Percentiles rank a stretch among this genome's conserved stretches.
Conservation (phyloP, 2,113 vertebrate genomes). For the Atrichornis clamosus region DNA sequence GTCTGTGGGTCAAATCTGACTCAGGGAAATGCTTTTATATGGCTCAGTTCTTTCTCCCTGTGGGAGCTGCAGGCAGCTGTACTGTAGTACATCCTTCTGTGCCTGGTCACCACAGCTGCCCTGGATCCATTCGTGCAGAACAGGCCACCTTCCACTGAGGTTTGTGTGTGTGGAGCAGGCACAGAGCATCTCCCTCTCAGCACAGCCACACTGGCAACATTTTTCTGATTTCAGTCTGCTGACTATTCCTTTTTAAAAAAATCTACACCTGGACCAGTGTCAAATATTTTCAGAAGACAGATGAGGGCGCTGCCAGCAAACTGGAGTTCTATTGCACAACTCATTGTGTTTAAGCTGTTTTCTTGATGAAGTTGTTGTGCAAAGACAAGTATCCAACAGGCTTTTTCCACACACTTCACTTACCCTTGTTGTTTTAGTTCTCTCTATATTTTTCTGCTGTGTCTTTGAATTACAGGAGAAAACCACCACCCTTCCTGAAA, state of each 20-base stretch:
- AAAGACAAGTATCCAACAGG: not conserved
- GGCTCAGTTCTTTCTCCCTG: not conserved
- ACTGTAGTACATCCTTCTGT: not conserved
- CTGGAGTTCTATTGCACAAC: not conserved
- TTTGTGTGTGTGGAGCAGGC: not conserved
- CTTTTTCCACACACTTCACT: not conserved
- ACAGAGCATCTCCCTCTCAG: not conserved
- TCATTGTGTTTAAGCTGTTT: not conserved
- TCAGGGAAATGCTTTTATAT: not conserved
- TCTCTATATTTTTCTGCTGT: not conserved
- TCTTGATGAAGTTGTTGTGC: not conserved
- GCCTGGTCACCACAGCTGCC: not conserved
- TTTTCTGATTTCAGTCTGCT: not conserved
- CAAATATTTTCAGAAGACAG: not conserved
- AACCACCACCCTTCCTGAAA: not conserved
- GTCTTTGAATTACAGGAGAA: not conserved
- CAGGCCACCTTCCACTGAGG: not conserved
- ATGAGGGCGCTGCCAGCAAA: conserved; percentile 1
- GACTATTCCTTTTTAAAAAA: not conserved
- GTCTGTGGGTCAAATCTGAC: not conserved
- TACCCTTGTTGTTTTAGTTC: not conserved
- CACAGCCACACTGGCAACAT: not conserved
- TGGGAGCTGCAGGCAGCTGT: not conserved
- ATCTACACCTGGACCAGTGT: not conserved
- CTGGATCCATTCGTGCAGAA: not conserved